These are phyloP conservation scores for Coregonus suidteri DNA, from an alignment of 2,797 vertebrate genomes.

Conservation along the genomic window DNA sequence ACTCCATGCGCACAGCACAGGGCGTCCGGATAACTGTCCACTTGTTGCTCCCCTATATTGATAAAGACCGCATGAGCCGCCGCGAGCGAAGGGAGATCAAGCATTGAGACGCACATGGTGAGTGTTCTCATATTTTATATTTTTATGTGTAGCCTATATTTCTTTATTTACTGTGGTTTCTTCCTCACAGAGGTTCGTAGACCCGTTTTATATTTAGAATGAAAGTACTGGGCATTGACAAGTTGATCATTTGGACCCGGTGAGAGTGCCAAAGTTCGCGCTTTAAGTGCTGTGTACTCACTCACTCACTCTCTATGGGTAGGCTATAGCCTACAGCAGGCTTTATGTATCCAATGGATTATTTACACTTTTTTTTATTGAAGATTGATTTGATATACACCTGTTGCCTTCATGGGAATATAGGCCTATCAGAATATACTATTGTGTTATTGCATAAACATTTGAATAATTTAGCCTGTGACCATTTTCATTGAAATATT, in stretches of 20 bases:
- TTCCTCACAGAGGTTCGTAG: conserved; percentile 7
- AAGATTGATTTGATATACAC: neutral
- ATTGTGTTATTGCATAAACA: neutral
- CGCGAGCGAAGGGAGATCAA: conserved; percentile 51
- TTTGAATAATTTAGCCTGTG: neutral
- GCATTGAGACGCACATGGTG: conserved; percentile 76
- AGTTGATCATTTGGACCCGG: conserved; percentile 42
- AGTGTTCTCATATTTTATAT: conserved; percentile 40
- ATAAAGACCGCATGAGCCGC: conserved; percentile 53
- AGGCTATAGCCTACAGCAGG: neutral
- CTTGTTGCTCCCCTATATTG: conserved; percentile 58
- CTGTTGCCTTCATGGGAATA: neutral
- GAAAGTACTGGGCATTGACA: conserved; percentile 34
- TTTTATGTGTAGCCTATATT: conserved; percentile 11
- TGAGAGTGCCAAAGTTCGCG: conserved; percentile 25
- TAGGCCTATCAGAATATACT: neutral
- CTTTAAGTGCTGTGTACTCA: neutral
- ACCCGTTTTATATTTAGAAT: conserved; percentile 40
- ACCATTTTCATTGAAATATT: neutral
- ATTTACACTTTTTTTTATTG: neutral
- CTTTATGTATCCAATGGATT: neutral
- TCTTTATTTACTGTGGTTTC: conserved; percentile 3
- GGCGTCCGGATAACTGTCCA: conserved; percentile 60
- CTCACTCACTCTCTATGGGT: neutral
- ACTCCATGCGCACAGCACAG: conserved; percentile 7